Conservation (phyloP, 2,113 vertebrate species). For the Triplophysa rosa region DNA sequence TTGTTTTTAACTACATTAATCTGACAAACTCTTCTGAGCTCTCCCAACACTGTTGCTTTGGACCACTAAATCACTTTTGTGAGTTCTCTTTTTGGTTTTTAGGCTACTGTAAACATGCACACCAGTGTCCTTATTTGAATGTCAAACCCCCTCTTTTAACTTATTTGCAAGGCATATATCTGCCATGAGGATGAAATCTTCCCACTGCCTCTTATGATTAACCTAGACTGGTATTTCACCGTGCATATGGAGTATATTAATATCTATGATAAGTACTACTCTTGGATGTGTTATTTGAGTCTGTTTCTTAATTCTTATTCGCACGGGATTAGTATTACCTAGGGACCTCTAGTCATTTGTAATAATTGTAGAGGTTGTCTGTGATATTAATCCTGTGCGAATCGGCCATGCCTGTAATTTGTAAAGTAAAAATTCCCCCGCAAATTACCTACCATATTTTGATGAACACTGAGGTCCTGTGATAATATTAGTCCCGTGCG, state of each 20-base stretch:
- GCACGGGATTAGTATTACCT: too few species aligned
- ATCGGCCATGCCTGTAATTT: too few species aligned
- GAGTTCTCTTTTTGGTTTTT: constrained; percentile 22
- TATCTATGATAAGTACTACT: too few species aligned
- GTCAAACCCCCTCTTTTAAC: not conserved
- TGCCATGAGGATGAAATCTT: not conserved
- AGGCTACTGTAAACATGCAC: constrained; percentile 21
- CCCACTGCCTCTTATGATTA: not conserved
- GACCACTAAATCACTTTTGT: constrained; percentile 5
- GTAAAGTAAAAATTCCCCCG: too few species aligned
- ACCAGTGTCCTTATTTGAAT: not conserved
- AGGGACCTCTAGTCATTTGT: too few species aligned
- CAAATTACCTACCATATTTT: too few species aligned
- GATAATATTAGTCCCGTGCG: too few species aligned
- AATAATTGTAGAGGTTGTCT: too few species aligned
- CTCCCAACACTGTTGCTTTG: constrained; percentile 20
- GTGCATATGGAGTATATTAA: not conserved
- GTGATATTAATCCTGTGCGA: too few species aligned
- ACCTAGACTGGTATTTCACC: not conserved
- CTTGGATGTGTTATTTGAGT: too few species aligned
- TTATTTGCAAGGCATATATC: not conserved
- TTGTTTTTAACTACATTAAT: not conserved
- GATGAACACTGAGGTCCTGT: too few species aligned
- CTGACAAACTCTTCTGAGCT: not conserved
- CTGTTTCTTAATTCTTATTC: too few species aligned